These are phyloP conservation scores for Forbesichthys papilliferus DNA, from an alignment of 2,113 vertebrate genomes.

Conservation along the genomic window DNA sequence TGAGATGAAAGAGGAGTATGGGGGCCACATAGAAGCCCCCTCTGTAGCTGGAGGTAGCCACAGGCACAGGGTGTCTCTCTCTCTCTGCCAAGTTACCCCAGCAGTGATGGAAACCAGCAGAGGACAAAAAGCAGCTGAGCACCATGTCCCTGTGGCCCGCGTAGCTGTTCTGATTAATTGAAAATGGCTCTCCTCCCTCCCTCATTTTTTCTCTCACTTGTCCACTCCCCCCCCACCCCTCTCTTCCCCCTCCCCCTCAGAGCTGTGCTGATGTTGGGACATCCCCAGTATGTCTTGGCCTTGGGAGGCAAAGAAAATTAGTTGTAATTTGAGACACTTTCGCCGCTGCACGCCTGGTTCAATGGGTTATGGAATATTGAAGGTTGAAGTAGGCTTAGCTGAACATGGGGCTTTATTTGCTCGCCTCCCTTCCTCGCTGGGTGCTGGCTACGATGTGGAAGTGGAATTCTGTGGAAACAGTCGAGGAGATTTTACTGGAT, in stretches of 20 bases:
- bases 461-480: constrained; percentile 40
- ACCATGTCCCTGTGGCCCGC: constrained; percentile 27
- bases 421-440: constrained; percentile 35
- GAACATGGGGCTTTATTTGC: constrained; percentile 44
- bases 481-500: constrained; percentile 44
- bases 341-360: constrained; percentile 51
- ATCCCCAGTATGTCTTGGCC: constrained; percentile 69
- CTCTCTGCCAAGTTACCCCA: constrained; percentile 18
- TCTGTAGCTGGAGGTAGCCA: constrained; percentile 59
- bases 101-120: constrained; percentile 69
- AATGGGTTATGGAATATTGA: constrained; percentile 64
- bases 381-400: constrained; percentile 55
- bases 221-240: background rate
- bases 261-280: constrained; percentile 73
- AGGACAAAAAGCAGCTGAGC: constrained; percentile 61
- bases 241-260: constrained; percentile 6
- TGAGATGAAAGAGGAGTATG: constrained; percentile 72
- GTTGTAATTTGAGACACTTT: constrained; percentile 63
- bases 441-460: constrained; percentile 58
- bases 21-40: constrained; percentile 57
- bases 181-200: constrained; percentile 59
- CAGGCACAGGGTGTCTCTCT: constrained; percentile 15
- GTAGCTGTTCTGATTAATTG: constrained; percentile 65
- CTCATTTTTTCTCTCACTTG: constrained; percentile 10
- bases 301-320: constrained; percentile 71